Base-by-base conservation (phyloP, 2,888 invertebrate species). In the Melanchra persicariae region DNA sequence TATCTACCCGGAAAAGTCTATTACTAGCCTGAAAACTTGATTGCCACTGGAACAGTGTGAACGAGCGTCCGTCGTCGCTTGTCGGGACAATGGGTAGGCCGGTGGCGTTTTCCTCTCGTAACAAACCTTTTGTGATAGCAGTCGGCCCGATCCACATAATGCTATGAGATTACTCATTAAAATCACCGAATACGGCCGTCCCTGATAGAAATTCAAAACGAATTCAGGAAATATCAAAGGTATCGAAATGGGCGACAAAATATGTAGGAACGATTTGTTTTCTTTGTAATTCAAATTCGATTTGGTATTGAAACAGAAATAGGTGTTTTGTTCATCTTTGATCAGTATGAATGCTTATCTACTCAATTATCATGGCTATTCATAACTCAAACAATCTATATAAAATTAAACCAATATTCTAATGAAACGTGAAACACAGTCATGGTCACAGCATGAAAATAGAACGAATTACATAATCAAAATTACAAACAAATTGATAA, bases 91-190 rank as follows among this genome's bases (percentile, higher is more conserved):
- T 90, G 69, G 87, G 85, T 76, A 83, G 84, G 85, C 86, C 84
- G 83, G 77, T 84, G 81, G 82, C 84, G 81, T 85, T 87, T 88
- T 87, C 82, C 80, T 87, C 85, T 87, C 80, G 82, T 87, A 87
- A 89, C 86, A 91, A 89, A 87, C 86, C 91, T 90, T 90, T 91
- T 91, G 88, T 90, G 79, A 88, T 84, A 85, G 66, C 84, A 86
- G 79, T 77, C 79, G 74, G 68, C 75, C 77, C 85, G 79, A 67
- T 79, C 81, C 85, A 86, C 80, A 85, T 90, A 89, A 91, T 86
- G 82, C 84, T 79, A 85, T 85, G 83, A 89, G 87, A 89, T 90
- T 90, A 89, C 89, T 91, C 89, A 90, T 91, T 88, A 88, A 89
- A 91, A 87, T 86, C 82, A 37, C 74, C 73, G 66, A 85, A 84